Evolutionary conservation across 2,113 vertebrate genomes (phyloP).

Genomic region (Pardalotus punctatus): DNA sequence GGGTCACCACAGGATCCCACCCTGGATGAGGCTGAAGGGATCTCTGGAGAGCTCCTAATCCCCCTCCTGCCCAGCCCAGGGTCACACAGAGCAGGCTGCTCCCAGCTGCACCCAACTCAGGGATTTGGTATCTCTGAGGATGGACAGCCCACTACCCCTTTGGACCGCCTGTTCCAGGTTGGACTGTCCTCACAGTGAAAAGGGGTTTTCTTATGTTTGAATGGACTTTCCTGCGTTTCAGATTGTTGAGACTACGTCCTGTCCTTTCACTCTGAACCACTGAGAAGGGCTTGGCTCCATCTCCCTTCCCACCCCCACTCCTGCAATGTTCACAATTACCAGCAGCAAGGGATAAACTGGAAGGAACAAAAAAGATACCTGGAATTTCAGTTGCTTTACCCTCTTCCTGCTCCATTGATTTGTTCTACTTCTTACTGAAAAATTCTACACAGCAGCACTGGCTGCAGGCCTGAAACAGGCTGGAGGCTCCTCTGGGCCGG

Average conservation of each 20-base stretch:
- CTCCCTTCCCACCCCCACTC: background rate
- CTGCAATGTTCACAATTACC: background rate
- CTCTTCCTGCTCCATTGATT: background rate
- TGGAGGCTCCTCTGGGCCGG: background rate
- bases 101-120: background rate
- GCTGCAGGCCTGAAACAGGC: background rate
- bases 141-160: background rate
- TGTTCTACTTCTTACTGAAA: background rate
- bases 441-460: background rate
- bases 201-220: background rate
- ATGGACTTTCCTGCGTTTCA: background rate
- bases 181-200: background rate
- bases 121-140: background rate
- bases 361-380: background rate
- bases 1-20: background rate
- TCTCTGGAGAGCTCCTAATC: background rate
- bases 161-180: background rate
- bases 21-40: background rate
- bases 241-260: background rate
- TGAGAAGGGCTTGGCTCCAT: background rate
- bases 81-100: background rate
- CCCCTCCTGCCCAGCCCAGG: background rate
- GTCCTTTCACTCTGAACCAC: background rate
- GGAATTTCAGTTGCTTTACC: background rate
- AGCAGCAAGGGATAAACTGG: background rate